Evolutionary conservation across 2,797 vertebrate species (phyloP).

Genomic region (Mormyrops attenuatus): DNA sequence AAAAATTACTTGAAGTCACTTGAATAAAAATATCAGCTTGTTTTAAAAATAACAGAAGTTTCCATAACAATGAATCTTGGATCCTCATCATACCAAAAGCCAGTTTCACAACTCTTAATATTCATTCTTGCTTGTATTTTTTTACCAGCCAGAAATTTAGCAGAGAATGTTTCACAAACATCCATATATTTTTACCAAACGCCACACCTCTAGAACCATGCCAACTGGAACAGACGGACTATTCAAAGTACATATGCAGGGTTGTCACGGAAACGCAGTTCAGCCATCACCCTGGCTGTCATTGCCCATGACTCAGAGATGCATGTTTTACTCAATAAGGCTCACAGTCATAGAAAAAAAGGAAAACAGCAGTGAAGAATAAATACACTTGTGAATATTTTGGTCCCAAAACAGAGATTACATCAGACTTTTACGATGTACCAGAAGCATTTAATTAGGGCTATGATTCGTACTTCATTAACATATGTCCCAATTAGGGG

Average conservation of each 20-base stretch:
- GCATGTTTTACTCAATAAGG: neutral
- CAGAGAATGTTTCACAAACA: neutral
- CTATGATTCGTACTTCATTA: neutral
- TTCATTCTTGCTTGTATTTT: neutral
- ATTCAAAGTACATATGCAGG: conserved; percentile 1
- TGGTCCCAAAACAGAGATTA: conserved; percentile 4
- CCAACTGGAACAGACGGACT: conserved; percentile 1
- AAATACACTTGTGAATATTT: neutral
- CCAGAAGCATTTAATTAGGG: neutral
- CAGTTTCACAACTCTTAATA: neutral
- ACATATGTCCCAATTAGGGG: conserved; percentile 4
- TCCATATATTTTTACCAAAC: conserved; percentile 1
- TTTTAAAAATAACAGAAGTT: neutral
- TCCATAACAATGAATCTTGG: neutral
- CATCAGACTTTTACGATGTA: neutral
- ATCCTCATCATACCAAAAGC: neutral
- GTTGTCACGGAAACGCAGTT: conserved; percentile 9
- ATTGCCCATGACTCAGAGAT: neutral
- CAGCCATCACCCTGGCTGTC: neutral
- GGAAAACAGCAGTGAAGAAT: neutral
- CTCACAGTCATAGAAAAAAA: neutral
- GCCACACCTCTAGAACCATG: neutral
- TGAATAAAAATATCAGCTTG: neutral
- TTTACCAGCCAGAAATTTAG: neutral
- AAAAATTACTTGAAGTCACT: neutral